These are phyloP conservation scores for Spilarctia lutea DNA, from an alignment of 2,888 invertebrate species.

Conservation along the genomic window DNA sequence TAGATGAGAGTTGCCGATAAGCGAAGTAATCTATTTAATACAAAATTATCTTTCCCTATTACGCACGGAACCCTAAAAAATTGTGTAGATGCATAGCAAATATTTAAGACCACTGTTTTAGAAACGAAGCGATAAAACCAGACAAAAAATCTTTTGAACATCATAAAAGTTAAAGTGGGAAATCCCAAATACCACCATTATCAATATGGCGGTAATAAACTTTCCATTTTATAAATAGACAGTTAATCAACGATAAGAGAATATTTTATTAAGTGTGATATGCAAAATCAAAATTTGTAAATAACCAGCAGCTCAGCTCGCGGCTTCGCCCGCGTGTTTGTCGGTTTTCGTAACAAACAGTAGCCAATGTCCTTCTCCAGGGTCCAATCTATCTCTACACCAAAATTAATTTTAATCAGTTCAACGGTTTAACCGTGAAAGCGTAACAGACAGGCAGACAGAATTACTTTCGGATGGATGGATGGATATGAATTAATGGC, in stretches of 20 bases:
- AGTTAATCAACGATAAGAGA: slow-evolving; percentile 26
- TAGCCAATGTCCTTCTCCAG: too few relatives aligned
- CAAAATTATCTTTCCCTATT: neutral
- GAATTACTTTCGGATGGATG: too few relatives aligned
- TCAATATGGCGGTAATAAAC: slow-evolving; percentile 38
- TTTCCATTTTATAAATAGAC: slow-evolving; percentile 32
- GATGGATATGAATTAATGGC: too few relatives aligned
- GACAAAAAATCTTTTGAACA: slow-evolving; percentile 19
- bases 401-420: too few relatives aligned
- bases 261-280: slow-evolving; percentile 20
- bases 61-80: neutral
- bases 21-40: neutral
- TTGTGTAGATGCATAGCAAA: slow-evolving; percentile 28
- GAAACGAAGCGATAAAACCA: slow-evolving; percentile 14
- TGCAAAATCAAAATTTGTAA: slow-evolving; percentile 16
- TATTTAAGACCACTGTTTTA: slow-evolving; percentile 47
- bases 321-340: too few relatives aligned
- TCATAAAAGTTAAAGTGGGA: slow-evolving; percentile 43
- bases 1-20: neutral
- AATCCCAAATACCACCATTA: slow-evolving; percentile 43
- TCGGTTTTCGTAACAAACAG: too few relatives aligned
- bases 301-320: too few relatives aligned
- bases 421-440: too few relatives aligned
- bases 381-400: too few relatives aligned
- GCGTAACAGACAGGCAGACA: too few relatives aligned